Base-by-base conservation (phyloP, 2,797 vertebrate species). In the Pygocentrus nattereri region DNA sequence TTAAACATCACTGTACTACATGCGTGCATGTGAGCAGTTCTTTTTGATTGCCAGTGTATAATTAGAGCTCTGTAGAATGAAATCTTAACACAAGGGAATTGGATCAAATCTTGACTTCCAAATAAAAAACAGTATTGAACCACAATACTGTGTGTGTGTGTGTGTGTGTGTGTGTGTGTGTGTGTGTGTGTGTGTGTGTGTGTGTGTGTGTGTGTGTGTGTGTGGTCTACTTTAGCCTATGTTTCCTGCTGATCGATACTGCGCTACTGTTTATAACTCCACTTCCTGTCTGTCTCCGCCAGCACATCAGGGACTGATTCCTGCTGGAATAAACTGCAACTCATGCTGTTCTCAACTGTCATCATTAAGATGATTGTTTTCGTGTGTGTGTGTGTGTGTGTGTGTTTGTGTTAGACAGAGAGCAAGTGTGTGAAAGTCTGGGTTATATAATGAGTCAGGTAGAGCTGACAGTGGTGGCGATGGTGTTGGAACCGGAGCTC, bases 401-500 rank as follows among this genome's bases (percentile, higher is more conserved):
- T 61, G 61, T 73, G 65, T 65, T 21, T 61, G n/a, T 79, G 76
- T 30, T 44, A 23, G 56, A 61, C 58, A 56, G 7, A 2, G 49
- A 41, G 49, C 52, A 64, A 62, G 49, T 70, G 70, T 76, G 34
- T 47, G 65, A 76, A 58, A 65, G 56, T 54, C 69, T 81, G 31
- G 69, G 67, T 56, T 79, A 78, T 73, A 82, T 77, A 84, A 87
- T 77, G 74, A 79, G 72, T 82, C 64, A 78, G 75, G 82, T 84
- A 70, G 82, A 81, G 77, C 81, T 79, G 85, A 74, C 78, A 79
- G 81, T 76, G 68, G 62, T 65, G n/a, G n/a, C n/a, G n/a, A 56
- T 18, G 5, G 69, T 82, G 82, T 34, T 11, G 64, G 85, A 83
- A 87, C 84, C 84, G 67, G 75, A 80, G 71, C 76, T 87, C 87